Evolutionary conservation across 2,888 invertebrate species (phyloP).

Genomic region (Andricus curvator): DNA sequence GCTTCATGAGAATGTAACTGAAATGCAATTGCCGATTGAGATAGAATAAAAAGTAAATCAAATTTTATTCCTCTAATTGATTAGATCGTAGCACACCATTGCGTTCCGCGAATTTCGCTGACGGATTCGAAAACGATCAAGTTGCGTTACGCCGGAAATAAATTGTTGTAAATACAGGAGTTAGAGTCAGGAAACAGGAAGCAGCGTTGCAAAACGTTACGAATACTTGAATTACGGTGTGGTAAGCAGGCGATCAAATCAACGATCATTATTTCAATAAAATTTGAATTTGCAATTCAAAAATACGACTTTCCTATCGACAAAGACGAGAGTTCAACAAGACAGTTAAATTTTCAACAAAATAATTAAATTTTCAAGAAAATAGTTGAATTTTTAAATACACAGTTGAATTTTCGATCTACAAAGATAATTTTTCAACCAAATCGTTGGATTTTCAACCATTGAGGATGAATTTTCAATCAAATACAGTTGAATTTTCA

Average conservation of each 20-base stretch:
- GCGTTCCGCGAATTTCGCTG: constrained; percentile 65
- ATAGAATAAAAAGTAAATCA: not conserved
- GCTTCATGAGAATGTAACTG: not conserved
- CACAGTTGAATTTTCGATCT: too few species aligned
- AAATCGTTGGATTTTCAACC: too few species aligned
- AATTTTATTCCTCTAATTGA: constrained; percentile 4
- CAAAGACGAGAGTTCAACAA: not conserved
- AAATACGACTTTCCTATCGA: too few species aligned
- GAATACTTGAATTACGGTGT: constrained; percentile 53
- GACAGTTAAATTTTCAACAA: too few species aligned
- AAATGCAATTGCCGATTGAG: not conserved
- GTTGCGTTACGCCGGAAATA: constrained; percentile 69
- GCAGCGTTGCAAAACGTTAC: constrained; percentile 53
- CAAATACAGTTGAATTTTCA: too few species aligned
- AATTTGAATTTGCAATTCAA: too few species aligned
- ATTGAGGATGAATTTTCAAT: too few species aligned
- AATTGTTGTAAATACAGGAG: constrained; percentile 53
- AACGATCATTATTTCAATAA: constrained; percentile 9
- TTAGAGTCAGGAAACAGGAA: constrained; percentile 56
- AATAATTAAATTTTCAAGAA: too few species aligned
- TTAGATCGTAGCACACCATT: not conserved
- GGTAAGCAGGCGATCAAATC: constrained; percentile 42
- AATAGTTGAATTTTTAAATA: too few species aligned
- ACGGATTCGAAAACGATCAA: constrained; percentile 65
- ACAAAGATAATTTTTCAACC: too few species aligned